These are phyloP conservation scores for Astyanax mexicanus DNA, from an alignment of 2,797 vertebrate species.

Conservation along the genomic window DNA sequence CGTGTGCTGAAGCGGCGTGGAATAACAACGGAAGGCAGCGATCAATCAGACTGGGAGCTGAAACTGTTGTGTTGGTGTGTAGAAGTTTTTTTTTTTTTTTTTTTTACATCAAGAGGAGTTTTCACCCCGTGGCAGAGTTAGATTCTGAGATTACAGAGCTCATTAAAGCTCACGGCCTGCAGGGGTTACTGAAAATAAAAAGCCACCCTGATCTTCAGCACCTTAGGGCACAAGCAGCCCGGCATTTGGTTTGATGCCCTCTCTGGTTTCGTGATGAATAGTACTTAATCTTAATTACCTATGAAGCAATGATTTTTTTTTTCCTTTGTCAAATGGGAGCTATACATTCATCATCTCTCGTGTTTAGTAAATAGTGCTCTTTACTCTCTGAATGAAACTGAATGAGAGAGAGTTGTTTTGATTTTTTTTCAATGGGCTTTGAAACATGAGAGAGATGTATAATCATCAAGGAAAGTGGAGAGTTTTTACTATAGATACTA, in stretches of 20 bases:
- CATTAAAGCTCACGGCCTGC: slow-evolving; percentile 46
- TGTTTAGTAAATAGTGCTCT: not conserved
- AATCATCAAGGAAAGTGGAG: not conserved
- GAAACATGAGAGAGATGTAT: not conserved
- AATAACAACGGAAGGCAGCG: slow-evolving; percentile 8
- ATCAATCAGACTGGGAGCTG: not conserved
- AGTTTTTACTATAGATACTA: not conserved
- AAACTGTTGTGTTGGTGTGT: not conserved
- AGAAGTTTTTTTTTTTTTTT: slow-evolving; percentile 26
- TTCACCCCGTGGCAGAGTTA: slow-evolving; percentile 39
- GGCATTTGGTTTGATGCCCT: slow-evolving; percentile 31
- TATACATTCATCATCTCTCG: not conserved
- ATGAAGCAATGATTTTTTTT: slow-evolving; percentile 26
- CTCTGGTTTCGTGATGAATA: slow-evolving; percentile 39
- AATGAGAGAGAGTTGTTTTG: too few species aligned
- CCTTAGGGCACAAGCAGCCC: slow-evolving; percentile 11
- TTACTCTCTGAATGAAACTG: not conserved
- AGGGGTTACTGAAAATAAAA: slow-evolving; percentile 50
- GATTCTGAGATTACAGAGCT: slow-evolving; percentile 51
- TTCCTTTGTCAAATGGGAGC: not conserved
- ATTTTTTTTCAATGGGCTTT: too few species aligned
- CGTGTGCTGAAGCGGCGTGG: slow-evolving; percentile 11
- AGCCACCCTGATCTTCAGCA: slow-evolving; percentile 40
- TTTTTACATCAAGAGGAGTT: slow-evolving; percentile 7
- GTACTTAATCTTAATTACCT: slow-evolving; percentile 41